Evolutionary conservation across 2,888 invertebrate species (phyloP), one percentile per base, ranked within the genome.

Genomic region (Lagria hirta): DNA sequence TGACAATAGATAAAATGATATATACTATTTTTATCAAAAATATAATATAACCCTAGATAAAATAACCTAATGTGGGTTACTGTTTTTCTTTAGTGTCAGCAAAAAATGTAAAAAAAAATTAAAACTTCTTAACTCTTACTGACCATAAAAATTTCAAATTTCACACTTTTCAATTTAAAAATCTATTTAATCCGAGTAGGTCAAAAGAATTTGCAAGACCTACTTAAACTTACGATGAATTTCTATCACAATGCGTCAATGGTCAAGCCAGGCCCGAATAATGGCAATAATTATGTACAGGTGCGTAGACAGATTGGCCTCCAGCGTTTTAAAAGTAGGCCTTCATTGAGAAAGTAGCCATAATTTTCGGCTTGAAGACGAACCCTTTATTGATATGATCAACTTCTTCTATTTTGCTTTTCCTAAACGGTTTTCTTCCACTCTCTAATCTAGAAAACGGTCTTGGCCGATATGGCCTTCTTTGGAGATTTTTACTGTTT

Each of bases 261-360:
- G 32, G 40, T 40, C 40, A 32, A 40, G 32, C 24, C 40, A 28
- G 36, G 36, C 28, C 35, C 18, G 38, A 38, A 38, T 38, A 38
- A 36, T 11, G 16, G 24, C 32, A 20, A 28, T 32, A 40, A 40
- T 40, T 40, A 23, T 24, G 26, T 37, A 32, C 38, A 40, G 40
- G 32, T 40, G 40, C 40, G 40, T 40, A 37, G 37, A 18, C 27
- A 23, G 34, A 23, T 24, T 24, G 14, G 18, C 40, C 32, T 26
- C 32, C 14, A 20, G 32, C 32, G 3, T 7, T 14, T 13, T 5
- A 32, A 36, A 40, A 32, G 40, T 40, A 32, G 40, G 40, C 14
- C 32, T 26, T 18, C 40, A 32, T 40, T 15, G 40, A 24, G 40
- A 40, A 40, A 40, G 40, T 40, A 32, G 28, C 29, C 37, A 28